A percentile compares a stretch with the other conserved stretches of the same genome.
These are phyloP conservation scores for Phymastichus coffea DNA, from an alignment of 1,140 invertebrate species.

Conservation along the genomic window DNA sequence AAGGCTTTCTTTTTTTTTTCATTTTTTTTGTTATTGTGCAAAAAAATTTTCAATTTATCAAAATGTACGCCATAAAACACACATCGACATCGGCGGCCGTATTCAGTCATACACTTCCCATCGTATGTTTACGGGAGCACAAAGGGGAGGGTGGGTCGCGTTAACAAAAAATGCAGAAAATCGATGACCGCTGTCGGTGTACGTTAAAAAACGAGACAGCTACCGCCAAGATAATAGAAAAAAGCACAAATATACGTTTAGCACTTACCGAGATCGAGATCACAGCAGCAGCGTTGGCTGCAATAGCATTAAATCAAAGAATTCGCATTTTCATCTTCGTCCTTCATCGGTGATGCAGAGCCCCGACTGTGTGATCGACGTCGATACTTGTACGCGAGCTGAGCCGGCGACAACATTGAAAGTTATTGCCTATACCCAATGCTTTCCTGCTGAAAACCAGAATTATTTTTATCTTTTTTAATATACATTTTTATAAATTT, in stretches of 20 bases:
- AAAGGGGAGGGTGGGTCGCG: no score
- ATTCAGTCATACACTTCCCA: background rate
- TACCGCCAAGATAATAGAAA: background rate
- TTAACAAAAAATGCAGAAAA: slow-evolving; percentile 1
- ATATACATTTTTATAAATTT: no score
- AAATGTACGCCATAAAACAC: no score
- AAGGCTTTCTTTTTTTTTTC: no score
- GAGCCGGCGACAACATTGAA: slow-evolving; percentile 2
- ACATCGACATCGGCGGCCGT: no score
- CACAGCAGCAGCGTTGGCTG: background rate
- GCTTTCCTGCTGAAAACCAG: no score
- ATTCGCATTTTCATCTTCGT: background rate
- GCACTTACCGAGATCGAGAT: slow-evolving; percentile 23
- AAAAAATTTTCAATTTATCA: no score
- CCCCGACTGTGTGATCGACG: background rate
- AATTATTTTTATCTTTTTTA: no score
- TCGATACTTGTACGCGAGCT: slow-evolving; percentile 11
- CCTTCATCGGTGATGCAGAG: slow-evolving; percentile 3
- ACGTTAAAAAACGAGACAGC: background rate
- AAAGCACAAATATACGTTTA: background rate
- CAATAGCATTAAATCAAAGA: slow-evolving; percentile 23
- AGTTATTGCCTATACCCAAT: slow-evolving; percentile 4
- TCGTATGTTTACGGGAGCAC: background rate
- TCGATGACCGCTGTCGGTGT: background rate
- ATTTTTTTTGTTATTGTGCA: no score